Evolutionary conservation across 2,797 vertebrate genomes (phyloP).

Genomic region (Scarus forsteni): DNA sequence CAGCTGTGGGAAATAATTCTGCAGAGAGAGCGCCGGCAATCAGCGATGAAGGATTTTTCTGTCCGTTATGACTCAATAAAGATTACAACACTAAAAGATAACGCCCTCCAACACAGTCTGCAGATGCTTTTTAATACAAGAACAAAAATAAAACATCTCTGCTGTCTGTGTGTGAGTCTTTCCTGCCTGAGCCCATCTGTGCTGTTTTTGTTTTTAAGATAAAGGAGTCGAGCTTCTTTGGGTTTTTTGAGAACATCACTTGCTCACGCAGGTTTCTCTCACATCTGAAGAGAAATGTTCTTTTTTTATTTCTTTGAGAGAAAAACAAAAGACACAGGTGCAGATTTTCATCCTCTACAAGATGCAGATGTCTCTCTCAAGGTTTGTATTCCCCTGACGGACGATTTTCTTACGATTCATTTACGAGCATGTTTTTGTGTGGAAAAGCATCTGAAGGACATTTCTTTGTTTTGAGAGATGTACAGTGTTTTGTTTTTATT

Average conservation of each 20-base stretch:
- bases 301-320: neutral
- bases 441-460: no score
- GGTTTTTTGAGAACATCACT: slow-evolving; percentile 33
- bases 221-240: slow-evolving; percentile 19
- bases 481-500: no score
- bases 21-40: slow-evolving; percentile 56
- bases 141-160: neutral
- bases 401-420: no score
- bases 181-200: neutral
- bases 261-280: slow-evolving; percentile 10
- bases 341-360: slow-evolving; percentile 7
- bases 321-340: slow-evolving; percentile 18
- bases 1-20: slow-evolving; percentile 60
- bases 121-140: neutral
- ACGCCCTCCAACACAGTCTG: slow-evolving; percentile 33
- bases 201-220: slow-evolving; percentile 13
- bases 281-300: slow-evolving; percentile 6
- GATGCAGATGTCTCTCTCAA: no score
- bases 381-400: no score
- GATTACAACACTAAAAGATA: slow-evolving; percentile 52
- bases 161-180: slow-evolving; percentile 18
- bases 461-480: no score
- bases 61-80: slow-evolving; percentile 57
- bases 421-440: no score
- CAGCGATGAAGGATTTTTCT: slow-evolving; percentile 44